Evolutionary conservation across 2,888 invertebrate genomes (phyloP).

Genomic region (Cheilosia grossa): DNA sequence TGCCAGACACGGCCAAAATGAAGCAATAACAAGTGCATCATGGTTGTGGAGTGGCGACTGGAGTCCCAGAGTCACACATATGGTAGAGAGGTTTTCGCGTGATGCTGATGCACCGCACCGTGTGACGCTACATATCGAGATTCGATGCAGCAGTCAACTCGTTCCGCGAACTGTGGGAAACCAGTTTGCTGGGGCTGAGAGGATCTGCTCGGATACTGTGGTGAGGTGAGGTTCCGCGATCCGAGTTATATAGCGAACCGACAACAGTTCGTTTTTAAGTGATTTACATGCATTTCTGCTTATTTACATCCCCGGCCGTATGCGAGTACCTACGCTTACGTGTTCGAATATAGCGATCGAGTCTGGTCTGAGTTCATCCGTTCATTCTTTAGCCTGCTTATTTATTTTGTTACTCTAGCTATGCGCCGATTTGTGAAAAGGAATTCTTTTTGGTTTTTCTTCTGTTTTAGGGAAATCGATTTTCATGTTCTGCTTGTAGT

Average conservation of each 20-base stretch:
- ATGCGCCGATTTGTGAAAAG: conserved; percentile 23
- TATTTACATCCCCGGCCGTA: conserved; percentile 66
- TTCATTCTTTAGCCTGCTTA: conserved; percentile 33
- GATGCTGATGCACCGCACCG: conserved; percentile 48
- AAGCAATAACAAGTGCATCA: conserved; percentile 74
- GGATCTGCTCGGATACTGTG: conserved; percentile 38
- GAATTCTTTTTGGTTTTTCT: conserved; percentile 23
- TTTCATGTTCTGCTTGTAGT: neutral
- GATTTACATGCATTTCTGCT: conserved; percentile 75
- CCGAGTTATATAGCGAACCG: conserved; percentile 51
- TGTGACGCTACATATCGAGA: conserved; percentile 66
- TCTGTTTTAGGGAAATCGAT: conserved; percentile 28
- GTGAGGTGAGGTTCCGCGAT: conserved; percentile 26
- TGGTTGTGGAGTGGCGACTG: conserved; percentile 4
- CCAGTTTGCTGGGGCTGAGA: conserved; percentile 53
- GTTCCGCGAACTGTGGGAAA: conserved; percentile 67
- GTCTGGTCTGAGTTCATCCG: conserved; percentile 44
- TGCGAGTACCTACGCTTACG: conserved; percentile 57
- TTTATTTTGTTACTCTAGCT: conserved; percentile 33
- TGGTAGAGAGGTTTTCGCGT: conserved; percentile 42
- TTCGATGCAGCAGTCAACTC: conserved; percentile 42
- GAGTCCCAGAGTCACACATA: conserved; percentile 20
- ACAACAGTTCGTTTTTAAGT: conserved; percentile 72
- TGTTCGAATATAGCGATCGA: conserved; percentile 58
- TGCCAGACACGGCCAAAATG: conserved; percentile 49